These are phyloP conservation scores for Drosophila ironensis DNA, from an alignment of 1,140 invertebrate genomes.

Conservation along the genomic window DNA sequence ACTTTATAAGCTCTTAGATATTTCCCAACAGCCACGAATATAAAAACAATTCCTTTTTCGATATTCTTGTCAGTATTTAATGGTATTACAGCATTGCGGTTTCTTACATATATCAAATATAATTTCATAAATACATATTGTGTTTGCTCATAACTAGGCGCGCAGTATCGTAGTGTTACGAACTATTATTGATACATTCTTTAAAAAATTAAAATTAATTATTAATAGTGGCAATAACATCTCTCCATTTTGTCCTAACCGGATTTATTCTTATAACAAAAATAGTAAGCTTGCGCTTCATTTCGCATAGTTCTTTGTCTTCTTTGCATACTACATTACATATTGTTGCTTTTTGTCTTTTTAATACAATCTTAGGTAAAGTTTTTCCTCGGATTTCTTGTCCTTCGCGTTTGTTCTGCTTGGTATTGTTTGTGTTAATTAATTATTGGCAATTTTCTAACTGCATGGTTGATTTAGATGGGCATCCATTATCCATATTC, in stretches of 20 bases:
- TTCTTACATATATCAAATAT: conserved; percentile 73
- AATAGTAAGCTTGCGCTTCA: conserved; percentile 58
- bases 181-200: conserved; percentile 33
- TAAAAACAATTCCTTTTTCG: conserved; percentile 2
- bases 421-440: conserved; percentile 43
- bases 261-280: conserved; percentile 64
- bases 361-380: conserved; percentile 80
- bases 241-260: conserved; percentile 21
- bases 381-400: conserved; percentile 37
- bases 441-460: conserved; percentile 79
- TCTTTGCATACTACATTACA: conserved; percentile 32
- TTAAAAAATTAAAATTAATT: conserved; percentile 74
- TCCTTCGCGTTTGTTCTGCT: conserved; percentile 39
- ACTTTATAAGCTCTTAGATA: too few relatives aligned
- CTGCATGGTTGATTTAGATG: conserved; percentile 64
- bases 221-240: conserved; percentile 71
- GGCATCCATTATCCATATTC: conserved; percentile 50
- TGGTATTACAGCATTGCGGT: conserved; percentile 75
- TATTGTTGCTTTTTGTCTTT: conserved; percentile 33
- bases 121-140: conserved; percentile 72
- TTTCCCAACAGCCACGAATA: not conserved
- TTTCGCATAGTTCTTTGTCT: conserved; percentile 47
- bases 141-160: conserved; percentile 66
- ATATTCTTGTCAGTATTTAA: conserved; percentile 67
- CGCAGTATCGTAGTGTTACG: conserved; percentile 42